Evolutionary conservation across 2,113 vertebrate species (phyloP).

Genomic region (Scalopus aquaticus): DNA sequence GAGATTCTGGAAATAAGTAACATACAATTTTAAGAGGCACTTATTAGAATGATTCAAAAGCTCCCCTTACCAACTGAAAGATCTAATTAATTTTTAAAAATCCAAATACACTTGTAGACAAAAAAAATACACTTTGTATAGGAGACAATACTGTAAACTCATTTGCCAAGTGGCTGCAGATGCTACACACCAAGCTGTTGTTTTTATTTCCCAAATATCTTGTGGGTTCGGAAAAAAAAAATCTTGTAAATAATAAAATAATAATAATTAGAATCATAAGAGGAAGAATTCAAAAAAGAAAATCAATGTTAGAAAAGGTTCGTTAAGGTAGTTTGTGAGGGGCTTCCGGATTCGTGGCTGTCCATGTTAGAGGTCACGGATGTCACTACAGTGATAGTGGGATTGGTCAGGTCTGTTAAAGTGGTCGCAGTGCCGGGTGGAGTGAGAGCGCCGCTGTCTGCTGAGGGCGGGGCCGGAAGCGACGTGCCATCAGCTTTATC

Average conservation of each 20-base stretch:
- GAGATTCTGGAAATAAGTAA: constrained; percentile 90
- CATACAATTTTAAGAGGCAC: constrained; percentile 91
- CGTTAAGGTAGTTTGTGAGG: constrained; percentile 99
- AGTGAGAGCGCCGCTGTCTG: constrained; percentile 98
- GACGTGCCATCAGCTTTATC: constrained; percentile 99
- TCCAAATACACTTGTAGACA: constrained; percentile 80
- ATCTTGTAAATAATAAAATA: constrained; percentile 85
- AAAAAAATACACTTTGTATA: constrained; percentile 78
- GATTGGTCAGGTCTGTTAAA: constrained; percentile 99
- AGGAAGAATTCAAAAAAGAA: constrained; percentile 81
- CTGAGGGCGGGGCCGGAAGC: constrained; percentile 95
- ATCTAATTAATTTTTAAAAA: constrained; percentile 69
- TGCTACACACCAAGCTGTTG: constrained; percentile 92
- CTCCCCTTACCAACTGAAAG: constrained; percentile 74
- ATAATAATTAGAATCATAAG: constrained; percentile 83
- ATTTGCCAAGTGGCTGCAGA: constrained; percentile 93
- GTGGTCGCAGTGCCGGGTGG: constrained; percentile 99
- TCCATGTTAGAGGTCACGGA: constrained; percentile 99
- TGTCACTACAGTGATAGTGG: constrained; percentile 99
- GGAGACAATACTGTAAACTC: constrained; percentile 87
- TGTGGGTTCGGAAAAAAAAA: constrained; percentile 80
- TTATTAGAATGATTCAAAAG: constrained; percentile 83
- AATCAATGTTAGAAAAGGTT: constrained; percentile 98
- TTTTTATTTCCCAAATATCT: constrained; percentile 87
- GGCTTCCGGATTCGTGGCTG: constrained; percentile 99